Conservation (phyloP, 2,888 invertebrate genomes). For the Lithophane socia region DNA sequence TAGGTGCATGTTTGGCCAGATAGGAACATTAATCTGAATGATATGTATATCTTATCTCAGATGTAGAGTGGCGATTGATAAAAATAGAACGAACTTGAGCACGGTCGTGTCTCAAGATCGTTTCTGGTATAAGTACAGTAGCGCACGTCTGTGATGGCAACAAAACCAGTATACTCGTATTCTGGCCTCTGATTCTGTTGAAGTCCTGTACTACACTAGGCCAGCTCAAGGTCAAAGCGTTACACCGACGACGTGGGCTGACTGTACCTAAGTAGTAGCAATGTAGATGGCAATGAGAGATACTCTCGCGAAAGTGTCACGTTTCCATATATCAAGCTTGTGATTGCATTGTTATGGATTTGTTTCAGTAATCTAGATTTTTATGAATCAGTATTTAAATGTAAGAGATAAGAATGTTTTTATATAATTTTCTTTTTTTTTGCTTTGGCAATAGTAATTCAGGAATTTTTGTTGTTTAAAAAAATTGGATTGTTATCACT, state of each 20-base stretch:
- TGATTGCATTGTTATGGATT: conserved; percentile 19
- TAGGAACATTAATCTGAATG: conserved; percentile 18
- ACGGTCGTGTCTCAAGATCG: conserved; percentile 33
- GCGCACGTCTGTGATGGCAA: not conserved
- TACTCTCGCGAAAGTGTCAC: conserved; percentile 19
- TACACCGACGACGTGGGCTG: too few species aligned
- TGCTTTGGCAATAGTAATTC: not conserved
- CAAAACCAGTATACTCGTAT: not conserved
- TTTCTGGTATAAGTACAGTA: conserved; percentile 25
- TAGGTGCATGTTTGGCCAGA: conserved; percentile 18
- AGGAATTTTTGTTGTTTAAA: not conserved
- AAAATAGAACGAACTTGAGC: conserved; percentile 56
- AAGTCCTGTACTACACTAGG: not conserved
- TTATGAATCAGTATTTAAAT: not conserved
- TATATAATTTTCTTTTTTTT: not conserved
- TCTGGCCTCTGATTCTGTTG: not conserved
- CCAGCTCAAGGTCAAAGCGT: not conserved
- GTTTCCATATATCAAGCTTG: conserved; percentile 11
- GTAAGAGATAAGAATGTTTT: not conserved
- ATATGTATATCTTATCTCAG: conserved; percentile 49
- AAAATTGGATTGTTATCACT: too few species aligned
- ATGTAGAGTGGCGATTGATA: conserved; percentile 37
- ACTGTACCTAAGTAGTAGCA: not conserved
- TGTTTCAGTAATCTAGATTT: not conserved
- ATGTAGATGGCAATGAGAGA: conserved; percentile 41